Evolutionary conservation across 2,797 vertebrate species (phyloP).

Genomic region (Labeo calbasu): DNA sequence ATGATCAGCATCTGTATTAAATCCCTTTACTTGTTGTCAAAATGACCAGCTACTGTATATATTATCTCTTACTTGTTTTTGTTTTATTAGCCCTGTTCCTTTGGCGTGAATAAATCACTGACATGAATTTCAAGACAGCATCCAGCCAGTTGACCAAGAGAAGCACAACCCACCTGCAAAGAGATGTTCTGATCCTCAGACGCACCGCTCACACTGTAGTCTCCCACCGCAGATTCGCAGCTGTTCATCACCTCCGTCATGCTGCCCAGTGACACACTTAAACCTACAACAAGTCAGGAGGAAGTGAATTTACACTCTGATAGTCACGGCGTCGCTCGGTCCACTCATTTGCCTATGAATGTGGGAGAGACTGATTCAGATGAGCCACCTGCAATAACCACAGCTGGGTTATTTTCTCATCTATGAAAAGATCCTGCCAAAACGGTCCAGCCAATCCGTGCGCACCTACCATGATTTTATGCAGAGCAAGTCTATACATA

Average conservation of each 20-base stretch:
- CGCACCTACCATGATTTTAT: constrained; percentile 16
- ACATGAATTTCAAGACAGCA: not conserved
- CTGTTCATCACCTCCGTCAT: constrained; percentile 84
- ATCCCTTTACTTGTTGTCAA: not conserved
- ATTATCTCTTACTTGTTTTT: not conserved
- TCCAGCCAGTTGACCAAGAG: not conserved
- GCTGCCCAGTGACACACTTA: constrained; percentile 60
- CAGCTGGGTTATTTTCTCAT: constrained; percentile 50
- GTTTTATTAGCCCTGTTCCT: not conserved
- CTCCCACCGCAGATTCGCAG: constrained; percentile 78
- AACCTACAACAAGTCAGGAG: constrained; percentile 31
- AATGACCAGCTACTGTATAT: not conserved
- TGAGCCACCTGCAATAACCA: constrained; percentile 52
- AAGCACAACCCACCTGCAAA: constrained; percentile 74
- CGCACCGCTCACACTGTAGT: constrained; percentile 70
- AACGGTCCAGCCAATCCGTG: constrained; percentile 33
- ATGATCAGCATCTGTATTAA: not conserved
- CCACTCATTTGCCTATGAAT: constrained; percentile 61
- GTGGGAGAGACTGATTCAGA: constrained; percentile 46
- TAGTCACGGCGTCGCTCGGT: constrained; percentile 21
- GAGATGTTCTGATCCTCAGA: constrained; percentile 75
- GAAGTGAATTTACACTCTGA: constrained; percentile 31
- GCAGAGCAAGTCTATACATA: constrained; percentile 26
- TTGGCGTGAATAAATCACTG: not conserved
- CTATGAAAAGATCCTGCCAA: constrained; percentile 43